Conservation (phyloP, 2,888 invertebrate genomes). For the Scotopteryx bipunctaria region DNA sequence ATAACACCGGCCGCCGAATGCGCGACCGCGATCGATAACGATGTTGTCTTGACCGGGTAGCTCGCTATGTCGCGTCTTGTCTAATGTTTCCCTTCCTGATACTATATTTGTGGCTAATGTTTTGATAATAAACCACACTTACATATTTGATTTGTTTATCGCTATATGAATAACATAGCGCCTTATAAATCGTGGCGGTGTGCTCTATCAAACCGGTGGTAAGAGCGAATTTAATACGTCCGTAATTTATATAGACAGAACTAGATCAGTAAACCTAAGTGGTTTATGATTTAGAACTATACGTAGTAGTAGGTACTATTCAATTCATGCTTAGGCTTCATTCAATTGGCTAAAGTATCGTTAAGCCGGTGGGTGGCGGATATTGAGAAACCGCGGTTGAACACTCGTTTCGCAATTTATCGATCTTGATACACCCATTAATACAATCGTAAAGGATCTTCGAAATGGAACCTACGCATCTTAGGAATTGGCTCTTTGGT, state of each 20-base stretch:
- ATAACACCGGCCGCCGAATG: slow-evolving; percentile 59
- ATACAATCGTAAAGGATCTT: slow-evolving; percentile 25
- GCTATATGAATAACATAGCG: slow-evolving; percentile 16
- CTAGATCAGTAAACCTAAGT: slow-evolving; percentile 28
- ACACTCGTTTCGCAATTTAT: slow-evolving; percentile 57
- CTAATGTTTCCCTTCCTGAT: slow-evolving; percentile 51
- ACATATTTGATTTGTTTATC: slow-evolving; percentile 32
- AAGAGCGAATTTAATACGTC: slow-evolving; percentile 21
- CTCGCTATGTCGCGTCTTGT: slow-evolving; percentile 52
- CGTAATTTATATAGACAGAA: slow-evolving; percentile 28
- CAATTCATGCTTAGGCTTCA: slow-evolving; percentile 21
- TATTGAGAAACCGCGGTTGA: slow-evolving; percentile 53
- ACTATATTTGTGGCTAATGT: slow-evolving; percentile 43
- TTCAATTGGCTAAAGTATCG: slow-evolving; percentile 35
- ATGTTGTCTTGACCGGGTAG: slow-evolving; percentile 69
- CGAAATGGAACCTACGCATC: not conserved
- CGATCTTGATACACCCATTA: slow-evolving; percentile 47
- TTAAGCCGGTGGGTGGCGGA: slow-evolving; percentile 56
- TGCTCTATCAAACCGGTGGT: slow-evolving; percentile 8
- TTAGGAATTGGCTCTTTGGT: not conserved
- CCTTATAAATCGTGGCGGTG: slow-evolving; percentile 2
- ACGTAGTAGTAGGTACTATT: slow-evolving; percentile 10
- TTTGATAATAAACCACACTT: slow-evolving; percentile 40
- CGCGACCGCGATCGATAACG: slow-evolving; percentile 77
- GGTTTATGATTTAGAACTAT: slow-evolving; percentile 18